A percentile compares a stretch with the other conserved stretches of the same genome.
phyloP scores from a whole-genome alignment of 2,888 invertebrate species.

The Bruchidius siliquastri region DNA sequence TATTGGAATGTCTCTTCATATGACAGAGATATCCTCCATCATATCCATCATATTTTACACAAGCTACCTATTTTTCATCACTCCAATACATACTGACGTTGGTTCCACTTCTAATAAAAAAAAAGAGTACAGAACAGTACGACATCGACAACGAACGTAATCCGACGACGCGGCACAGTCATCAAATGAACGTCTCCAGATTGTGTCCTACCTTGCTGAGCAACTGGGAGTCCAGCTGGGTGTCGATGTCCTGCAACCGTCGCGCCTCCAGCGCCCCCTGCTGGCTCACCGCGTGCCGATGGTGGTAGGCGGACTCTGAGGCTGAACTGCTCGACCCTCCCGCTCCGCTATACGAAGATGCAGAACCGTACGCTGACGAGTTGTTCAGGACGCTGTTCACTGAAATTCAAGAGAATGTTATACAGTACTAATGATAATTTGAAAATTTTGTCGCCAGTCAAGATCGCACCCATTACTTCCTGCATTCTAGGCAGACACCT shows the following conservation, averaged over 20 bases:
- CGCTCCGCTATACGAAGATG: constrained; percentile 51
- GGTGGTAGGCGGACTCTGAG: not conserved
- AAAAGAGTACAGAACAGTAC: constrained; percentile 11
- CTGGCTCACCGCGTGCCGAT: not conserved
- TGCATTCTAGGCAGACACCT: too few species aligned
- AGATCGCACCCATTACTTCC: too few species aligned
- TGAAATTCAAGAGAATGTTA: constrained; percentile 34
- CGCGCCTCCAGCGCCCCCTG: not conserved
- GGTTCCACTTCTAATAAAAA: too few species aligned
- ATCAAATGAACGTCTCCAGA: constrained; percentile 46
- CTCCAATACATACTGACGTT: not conserved
- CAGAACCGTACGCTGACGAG: constrained; percentile 55
- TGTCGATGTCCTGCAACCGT: constrained; percentile 59
- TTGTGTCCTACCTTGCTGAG: constrained; percentile 55
- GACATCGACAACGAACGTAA: not conserved
- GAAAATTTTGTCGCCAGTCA: not conserved
- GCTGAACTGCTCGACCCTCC: constrained; percentile 53
- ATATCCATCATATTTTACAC: too few species aligned
- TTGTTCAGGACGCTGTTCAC: constrained; percentile 57
- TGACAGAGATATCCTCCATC: too few species aligned
- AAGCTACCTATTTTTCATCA: too few species aligned
- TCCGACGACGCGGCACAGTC: not conserved
- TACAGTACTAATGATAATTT: not conserved
- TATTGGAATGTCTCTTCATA: too few species aligned
- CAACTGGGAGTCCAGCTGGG: constrained; percentile 67